Evolutionary conservation across 2,888 invertebrate genomes (phyloP).

Genomic region (Spicauda simplicius): DNA sequence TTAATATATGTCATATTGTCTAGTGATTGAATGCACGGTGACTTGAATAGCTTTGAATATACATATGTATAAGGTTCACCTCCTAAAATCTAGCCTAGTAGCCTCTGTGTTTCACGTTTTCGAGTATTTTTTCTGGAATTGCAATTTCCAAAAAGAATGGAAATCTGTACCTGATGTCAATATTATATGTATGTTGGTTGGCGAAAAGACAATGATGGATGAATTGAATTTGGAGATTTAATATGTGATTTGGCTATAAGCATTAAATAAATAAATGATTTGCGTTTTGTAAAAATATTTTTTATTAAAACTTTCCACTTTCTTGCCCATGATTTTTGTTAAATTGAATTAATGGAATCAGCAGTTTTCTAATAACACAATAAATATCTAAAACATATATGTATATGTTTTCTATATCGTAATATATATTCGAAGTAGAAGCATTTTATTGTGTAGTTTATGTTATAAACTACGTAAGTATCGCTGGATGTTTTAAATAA

Average conservation of each 20-base stretch:
- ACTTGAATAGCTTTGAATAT: background rate
- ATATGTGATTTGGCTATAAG: constrained; percentile 37
- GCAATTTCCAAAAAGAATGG: background rate
- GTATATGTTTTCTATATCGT: too few relatives aligned
- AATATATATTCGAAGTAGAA: background rate
- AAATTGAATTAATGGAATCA: too few relatives aligned
- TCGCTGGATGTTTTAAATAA: background rate
- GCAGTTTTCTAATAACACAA: too few relatives aligned
- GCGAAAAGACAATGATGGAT: constrained; percentile 17
- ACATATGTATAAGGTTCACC: background rate
- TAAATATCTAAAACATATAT: too few relatives aligned
- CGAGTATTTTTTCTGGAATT: background rate
- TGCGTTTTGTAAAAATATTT: constrained; percentile 41
- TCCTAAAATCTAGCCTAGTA: background rate
- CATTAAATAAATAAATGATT: constrained; percentile 47
- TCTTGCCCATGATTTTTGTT: too few relatives aligned
- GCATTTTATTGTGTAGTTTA: background rate
- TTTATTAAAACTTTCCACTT: constrained; percentile 24
- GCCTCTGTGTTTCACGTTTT: background rate
- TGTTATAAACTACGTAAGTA: background rate
- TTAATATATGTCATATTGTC: background rate
- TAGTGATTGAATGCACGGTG: background rate
- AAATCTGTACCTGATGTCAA: constrained; percentile 2
- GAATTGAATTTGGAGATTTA: constrained; percentile 10
- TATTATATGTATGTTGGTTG: background rate